phyloP scores from a whole-genome alignment of 2,113 vertebrate species.

The Clarias macrocephalus region DNA sequence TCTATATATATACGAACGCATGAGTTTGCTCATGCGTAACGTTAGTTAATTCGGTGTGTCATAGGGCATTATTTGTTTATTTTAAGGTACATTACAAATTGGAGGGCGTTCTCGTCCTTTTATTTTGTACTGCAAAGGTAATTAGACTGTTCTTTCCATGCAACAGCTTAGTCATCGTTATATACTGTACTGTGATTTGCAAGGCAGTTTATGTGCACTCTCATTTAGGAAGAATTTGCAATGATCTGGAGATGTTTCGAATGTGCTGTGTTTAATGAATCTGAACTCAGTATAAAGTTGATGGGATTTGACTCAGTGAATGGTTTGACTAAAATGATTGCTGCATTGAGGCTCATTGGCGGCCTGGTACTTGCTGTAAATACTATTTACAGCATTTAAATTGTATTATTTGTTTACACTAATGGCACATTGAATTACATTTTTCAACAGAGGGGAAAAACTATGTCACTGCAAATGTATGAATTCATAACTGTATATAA shows the following conservation, averaged over 20 bases:
- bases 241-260: not conserved
- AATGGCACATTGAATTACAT: not conserved
- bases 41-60: not conserved
- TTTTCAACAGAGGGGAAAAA: not conserved
- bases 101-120: not conserved
- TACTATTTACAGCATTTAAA: not conserved
- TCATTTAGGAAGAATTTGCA: not conserved
- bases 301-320: not conserved
- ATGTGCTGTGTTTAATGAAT: not conserved
- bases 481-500: not conserved
- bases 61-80: not conserved
- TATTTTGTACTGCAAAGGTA: not conserved
- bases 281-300: not conserved
- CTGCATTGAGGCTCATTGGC: not conserved
- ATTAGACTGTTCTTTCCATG: not conserved
- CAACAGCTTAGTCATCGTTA: not conserved
- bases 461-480: not conserved
- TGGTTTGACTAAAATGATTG: not conserved
- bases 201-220: not conserved
- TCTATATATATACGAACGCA: not conserved
- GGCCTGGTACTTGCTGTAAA: not conserved
- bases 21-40: not conserved
- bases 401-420: not conserved
- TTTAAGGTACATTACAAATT: slow-evolving; percentile 20
- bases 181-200: not conserved